Evolutionary conservation across 2,797 vertebrate genomes (phyloP), one percentile per base, ranked within the genome.

Genomic region (Scleropages formosus): DNA sequence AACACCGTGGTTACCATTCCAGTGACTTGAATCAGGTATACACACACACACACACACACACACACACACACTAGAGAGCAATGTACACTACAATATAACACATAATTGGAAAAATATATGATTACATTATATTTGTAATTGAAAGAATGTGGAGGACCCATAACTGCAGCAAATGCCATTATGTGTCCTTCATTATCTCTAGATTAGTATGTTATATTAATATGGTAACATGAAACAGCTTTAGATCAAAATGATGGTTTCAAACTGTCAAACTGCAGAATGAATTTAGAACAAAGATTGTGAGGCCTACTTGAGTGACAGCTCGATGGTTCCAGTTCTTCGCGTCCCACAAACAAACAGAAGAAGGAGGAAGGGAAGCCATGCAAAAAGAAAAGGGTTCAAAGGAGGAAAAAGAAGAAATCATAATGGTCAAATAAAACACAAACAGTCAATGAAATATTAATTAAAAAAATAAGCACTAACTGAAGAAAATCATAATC

Each of bases 271-370:
- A 39, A 6, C 2, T 39, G 31, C 39, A 39, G 2, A 39, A 39
- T 6, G 39, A 6, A 31, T 49, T 85, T 88, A 88, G 79, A 71
- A 79, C 73, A 78, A 82, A 85, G 84, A 74, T 67, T 16, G 59
- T 4, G 60, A 77, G 73, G 89, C 92, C 90, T 94, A 94, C 93
- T 93, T 93, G 91, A 91, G 92, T 94, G 89, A 94, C 90, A 89
- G 92, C 92, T 87, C 84, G 89, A 85, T 92, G 92, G 86, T 93
- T 93, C 92, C 92, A 94, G 89, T 92, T 91, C 92, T 93, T 92
- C 90, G 80, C 84, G 86, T 88, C 84, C 89, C 89, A 89, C 88
- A 91, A 88, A 92, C 89, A 91, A 90, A 90, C 81, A 89, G 89
- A 85, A 77, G 85, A 89, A 86, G 77, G 85, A 47, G 86, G 70